Percentiles rank a stretch among this genome's conserved stretches.
These are phyloP conservation scores for Solea solea DNA, from an alignment of 2,113 vertebrate genomes.

Conservation along the genomic window DNA sequence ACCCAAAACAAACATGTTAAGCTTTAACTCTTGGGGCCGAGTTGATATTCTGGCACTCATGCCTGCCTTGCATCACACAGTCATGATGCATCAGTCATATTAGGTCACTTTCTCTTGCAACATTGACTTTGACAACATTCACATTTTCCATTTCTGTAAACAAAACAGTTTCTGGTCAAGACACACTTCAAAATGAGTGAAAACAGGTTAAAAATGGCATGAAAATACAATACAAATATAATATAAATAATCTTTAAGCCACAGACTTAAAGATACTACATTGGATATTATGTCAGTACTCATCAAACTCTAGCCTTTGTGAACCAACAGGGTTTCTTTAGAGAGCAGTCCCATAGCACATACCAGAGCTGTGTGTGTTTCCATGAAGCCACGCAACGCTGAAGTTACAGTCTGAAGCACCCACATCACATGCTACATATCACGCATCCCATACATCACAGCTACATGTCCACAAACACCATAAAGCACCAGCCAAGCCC, in stretches of 20 bases:
- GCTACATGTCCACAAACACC: constrained; percentile 98
- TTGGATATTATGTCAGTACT: constrained; percentile 13
- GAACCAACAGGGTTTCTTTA: constrained; percentile 13
- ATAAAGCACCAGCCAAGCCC: constrained; percentile 98
- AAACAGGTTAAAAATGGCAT: constrained; percentile 33
- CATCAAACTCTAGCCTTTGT: constrained; percentile 5
- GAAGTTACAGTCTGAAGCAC: constrained; percentile 18
- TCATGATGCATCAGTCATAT: constrained; percentile 30
- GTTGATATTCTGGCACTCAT: constrained; percentile 36
- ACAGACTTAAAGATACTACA: neutral
- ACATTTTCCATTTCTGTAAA: constrained; percentile 26
- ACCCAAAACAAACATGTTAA: neutral
- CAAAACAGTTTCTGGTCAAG: constrained; percentile 5
- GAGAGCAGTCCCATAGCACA: constrained; percentile 8
- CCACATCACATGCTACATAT: constrained; percentile 15
- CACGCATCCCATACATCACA: neutral
- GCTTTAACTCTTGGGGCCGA: neutral
- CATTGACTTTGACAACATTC: constrained; percentile 34
- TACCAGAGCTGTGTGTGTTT: constrained; percentile 2
- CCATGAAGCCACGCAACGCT: neutral
- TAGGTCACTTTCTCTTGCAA: constrained; percentile 41
- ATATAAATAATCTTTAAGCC: neutral
- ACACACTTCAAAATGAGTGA: constrained; percentile 1
- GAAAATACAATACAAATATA: constrained; percentile 32
- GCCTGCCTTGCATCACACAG: constrained; percentile 26